Evolutionary conservation across 2,113 vertebrate species (phyloP), one percentile per base, ranked within the genome.

Genomic region (Barbus barbus): DNA sequence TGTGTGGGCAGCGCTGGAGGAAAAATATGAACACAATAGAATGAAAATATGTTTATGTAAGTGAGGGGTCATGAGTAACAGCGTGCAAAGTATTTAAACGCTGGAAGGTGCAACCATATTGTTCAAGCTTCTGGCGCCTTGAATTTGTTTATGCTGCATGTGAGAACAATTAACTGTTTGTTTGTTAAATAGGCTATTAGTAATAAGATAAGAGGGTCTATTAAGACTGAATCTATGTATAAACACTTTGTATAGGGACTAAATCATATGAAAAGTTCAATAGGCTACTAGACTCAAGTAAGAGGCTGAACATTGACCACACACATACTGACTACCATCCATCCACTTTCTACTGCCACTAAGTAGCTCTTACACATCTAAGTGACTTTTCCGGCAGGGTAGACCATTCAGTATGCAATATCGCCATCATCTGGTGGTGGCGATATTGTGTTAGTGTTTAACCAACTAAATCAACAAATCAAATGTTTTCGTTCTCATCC

Each of bases 381-480:
- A 51, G 24, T 28, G 14, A 75, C 26, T 51, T 51, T 75, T 75
- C 26, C 16, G 4, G 46, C 46, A 75, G 44, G 22, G 22, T 5
- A 60, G 46, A n/a, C 36, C 9, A 81, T 81, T 5, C 44, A 60
- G 41, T 77, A 85, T 84, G 65, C 75, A 86, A 86, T 36, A 86
- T 81, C 75, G 85, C 87, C 87, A 85, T 51, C 85, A 86, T 41
- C 83, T 77, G 85, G 60, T 65, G 24, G 38, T 26, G 71, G n/a
- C n/a, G n/a, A n/a, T 38, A 67, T 24, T 26, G 36, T 31, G 61
- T 38, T 75, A 28, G 22, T 16, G 20, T 28, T 14, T 38, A 82
- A 58, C n/a, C 7, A 80, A 46, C 36, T 53, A 83, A 79, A 26
- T 31, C 76, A 46, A 65, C 9, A 12, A 28, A 16, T 20, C 58